Conservation (phyloP, 1,140 invertebrate species). For the Danaus plexippus region DNA sequence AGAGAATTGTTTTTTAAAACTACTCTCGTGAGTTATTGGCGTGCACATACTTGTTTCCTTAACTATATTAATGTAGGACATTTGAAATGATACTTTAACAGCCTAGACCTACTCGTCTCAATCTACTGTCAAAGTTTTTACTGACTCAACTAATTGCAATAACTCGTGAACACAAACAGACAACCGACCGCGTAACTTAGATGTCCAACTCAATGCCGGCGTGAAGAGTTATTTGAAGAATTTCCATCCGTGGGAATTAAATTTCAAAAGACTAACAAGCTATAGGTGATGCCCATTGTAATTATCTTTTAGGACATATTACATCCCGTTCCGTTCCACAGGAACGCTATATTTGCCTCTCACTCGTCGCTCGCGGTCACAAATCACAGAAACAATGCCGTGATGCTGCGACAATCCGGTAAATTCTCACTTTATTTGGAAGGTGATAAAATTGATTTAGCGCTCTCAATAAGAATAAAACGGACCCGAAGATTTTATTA, state of each 20-base stretch:
- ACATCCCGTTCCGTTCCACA: constrained; percentile 25
- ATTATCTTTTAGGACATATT: constrained; percentile 42
- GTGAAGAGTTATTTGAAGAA: constrained; percentile 51
- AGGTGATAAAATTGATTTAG: constrained; percentile 40
- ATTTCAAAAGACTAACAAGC: constrained; percentile 51
- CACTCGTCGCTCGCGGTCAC: constrained; percentile 33
- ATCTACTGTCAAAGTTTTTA: too few species aligned
- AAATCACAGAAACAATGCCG: constrained; percentile 63
- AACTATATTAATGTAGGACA: too few species aligned
- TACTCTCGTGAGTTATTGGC: too few species aligned
- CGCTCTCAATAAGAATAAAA: too few species aligned
- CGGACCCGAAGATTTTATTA: too few species aligned
- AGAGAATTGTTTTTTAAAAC: too few species aligned
- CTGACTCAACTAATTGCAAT: too few species aligned
- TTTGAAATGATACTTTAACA: too few species aligned
- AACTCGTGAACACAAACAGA: too few species aligned
- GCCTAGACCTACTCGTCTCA: too few species aligned
- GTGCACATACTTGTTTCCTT: too few species aligned
- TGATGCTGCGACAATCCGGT: constrained; percentile 31
- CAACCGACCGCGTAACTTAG: constrained; percentile 29
- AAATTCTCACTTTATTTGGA: constrained; percentile 34
- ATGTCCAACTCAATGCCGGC: constrained; percentile 48
- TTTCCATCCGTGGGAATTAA: constrained; percentile 41
- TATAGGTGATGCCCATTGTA: constrained; percentile 51
- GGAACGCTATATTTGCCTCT: constrained; percentile 25